Base-by-base conservation (phyloP, 1,140 invertebrate genomes). In the Agraylea sexmaculata region DNA sequence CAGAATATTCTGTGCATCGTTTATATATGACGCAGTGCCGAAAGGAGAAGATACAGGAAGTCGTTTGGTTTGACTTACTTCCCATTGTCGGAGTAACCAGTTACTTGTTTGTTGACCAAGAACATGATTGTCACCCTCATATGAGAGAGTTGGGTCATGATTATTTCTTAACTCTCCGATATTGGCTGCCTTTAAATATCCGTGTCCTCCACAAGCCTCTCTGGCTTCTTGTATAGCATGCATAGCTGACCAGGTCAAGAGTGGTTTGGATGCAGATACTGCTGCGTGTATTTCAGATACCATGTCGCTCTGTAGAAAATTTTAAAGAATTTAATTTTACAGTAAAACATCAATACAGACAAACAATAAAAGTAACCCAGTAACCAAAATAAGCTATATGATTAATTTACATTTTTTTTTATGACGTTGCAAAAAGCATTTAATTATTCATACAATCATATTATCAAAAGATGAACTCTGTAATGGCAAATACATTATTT, bases 61-160 rank as follows among this genome's bases (percentile, higher is more conserved):
- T 28, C 53, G 49, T 31, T 72, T 66, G 12, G 60, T 53, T 1
- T 67, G 45, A 5, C 67, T 58, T 22, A 60, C 63, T 31, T 60
- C 51, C 70, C 74, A 80, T 51, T 83, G 71, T 22, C 70, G 70
- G 20, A 91, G 53, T 28, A 92, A 64, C 81, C 83, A 89, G 60
- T 96, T 96, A 56, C 83, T 87, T 0, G 89, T 79, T 70, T 97
- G 93, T 57, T 96, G 92, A 7, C 90, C 74, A 4, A 97, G 68
- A 27, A 97, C 88, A 62, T 92, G 92, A 64, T 93, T 94, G 60
- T 97, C 92, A 4, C 92, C 93, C 68, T 97, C 92, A 53, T 94
- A 96, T 1, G 91, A 96, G 47, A 82, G 83, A 49, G 87, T 88
- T 0, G 88, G 83, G 66, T 97, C 92, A 62, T 93, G 80, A 58